A percentile compares a stretch with the other conserved stretches of the same genome.
Evolutionary conservation across 2,888 invertebrate genomes (phyloP).

Genomic region (Calameuta pallipes): DNA sequence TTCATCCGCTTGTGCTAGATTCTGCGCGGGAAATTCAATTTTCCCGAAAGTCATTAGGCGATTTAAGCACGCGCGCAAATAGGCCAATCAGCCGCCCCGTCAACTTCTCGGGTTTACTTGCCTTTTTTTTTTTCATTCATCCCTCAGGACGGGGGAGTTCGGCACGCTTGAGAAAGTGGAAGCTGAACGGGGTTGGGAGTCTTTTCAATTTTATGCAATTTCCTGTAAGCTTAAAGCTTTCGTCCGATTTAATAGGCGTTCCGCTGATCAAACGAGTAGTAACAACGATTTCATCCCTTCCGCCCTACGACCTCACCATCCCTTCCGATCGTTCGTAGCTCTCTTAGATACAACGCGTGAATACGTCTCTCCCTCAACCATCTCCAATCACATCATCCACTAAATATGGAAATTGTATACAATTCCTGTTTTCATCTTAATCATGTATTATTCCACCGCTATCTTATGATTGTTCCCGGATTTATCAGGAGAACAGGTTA

Average conservation of each 20-base stretch:
- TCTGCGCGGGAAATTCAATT: slow-evolving; percentile 8
- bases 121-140: slow-evolving; percentile 27
- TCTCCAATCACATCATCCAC: not conserved
- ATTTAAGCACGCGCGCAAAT: slow-evolving; percentile 32
- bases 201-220: slow-evolving; percentile 54
- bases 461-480: not conserved
- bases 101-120: slow-evolving; percentile 10
- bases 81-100: slow-evolving; percentile 31
- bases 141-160: not conserved
- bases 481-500: not conserved
- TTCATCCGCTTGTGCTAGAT: not conserved
- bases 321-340: not conserved
- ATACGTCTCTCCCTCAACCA: slow-evolving; percentile 14
- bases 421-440: not conserved
- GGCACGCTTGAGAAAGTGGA: not conserved
- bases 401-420: not conserved
- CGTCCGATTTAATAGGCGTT: slow-evolving; percentile 48
- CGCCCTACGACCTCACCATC: too few relatives aligned
- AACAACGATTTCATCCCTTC: slow-evolving; percentile 30
- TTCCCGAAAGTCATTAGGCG: slow-evolving; percentile 33
- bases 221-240: slow-evolving; percentile 42
- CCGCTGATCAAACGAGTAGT: slow-evolving; percentile 47
- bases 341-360: not conserved
- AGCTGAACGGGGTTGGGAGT: slow-evolving; percentile 9
- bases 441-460: not conserved